These are phyloP conservation scores for Gymnoscopelus microlampas DNA, from an alignment of 2,797 vertebrate genomes.

Conservation along the genomic window DNA sequence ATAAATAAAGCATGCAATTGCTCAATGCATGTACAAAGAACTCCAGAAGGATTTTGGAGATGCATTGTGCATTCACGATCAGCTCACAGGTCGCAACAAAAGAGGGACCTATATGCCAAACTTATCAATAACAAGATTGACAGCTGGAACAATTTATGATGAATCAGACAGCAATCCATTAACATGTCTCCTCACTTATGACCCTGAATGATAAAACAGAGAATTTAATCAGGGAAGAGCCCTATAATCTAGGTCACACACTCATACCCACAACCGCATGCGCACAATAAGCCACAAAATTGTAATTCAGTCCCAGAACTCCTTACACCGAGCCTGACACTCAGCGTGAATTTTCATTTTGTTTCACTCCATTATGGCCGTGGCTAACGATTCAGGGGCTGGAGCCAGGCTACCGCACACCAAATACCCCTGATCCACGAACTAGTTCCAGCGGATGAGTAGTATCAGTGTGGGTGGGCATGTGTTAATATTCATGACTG, in stretches of 20 bases:
- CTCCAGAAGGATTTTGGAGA: too few relatives aligned
- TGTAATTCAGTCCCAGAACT: too few relatives aligned
- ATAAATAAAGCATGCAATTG: too few relatives aligned
- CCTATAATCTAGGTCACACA: conserved; percentile 11
- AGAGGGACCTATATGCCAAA: too few relatives aligned
- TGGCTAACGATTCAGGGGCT: too few relatives aligned
- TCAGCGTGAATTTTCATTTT: too few relatives aligned
- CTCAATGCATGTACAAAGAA: too few relatives aligned
- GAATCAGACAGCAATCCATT: conserved; percentile 32
- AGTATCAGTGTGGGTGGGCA: conserved; percentile 55
- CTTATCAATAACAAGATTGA: not conserved
- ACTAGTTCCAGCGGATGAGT: conserved; percentile 39
- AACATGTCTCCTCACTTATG: conserved; percentile 11
- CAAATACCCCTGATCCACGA: not conserved
- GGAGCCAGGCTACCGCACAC: not conserved
- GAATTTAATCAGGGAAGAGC: conserved; percentile 56
- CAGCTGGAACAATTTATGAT: conserved; percentile 23
- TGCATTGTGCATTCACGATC: too few relatives aligned
- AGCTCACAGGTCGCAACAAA: too few relatives aligned
- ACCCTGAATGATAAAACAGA: conserved; percentile 35
- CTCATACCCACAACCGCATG: conserved; percentile 8
- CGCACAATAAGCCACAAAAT: conserved; percentile 23
- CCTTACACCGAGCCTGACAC: conserved; percentile 27
- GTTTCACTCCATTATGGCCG: too few relatives aligned
- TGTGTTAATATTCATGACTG: conserved; percentile 68